phyloP scores from a whole-genome alignment of 92 coral and sea anemone species.

The Metridium senile region DNA sequence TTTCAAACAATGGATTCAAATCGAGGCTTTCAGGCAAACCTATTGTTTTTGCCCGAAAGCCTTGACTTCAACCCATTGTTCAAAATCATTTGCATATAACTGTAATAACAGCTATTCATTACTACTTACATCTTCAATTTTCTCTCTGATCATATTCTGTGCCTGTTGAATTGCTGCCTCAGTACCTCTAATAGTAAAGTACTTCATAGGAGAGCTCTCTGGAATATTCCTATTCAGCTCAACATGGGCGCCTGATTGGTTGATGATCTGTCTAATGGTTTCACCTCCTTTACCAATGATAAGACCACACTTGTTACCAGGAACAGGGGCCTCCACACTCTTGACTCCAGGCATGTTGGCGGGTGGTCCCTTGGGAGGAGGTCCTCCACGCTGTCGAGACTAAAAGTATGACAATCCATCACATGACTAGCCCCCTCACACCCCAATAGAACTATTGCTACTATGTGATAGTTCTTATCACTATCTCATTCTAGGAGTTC shows the following conservation, averaged over 20 bases:
- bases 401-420: conserved; percentile 18
- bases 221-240: conserved; percentile 90
- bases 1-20: no score
- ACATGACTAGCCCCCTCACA: not conserved
- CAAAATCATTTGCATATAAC: no score
- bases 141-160: conserved; percentile 85
- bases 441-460: no score
- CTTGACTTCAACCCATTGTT: no score
- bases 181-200: conserved; percentile 91
- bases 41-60: no score
- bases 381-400: conserved; percentile 96
- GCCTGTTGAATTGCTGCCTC: conserved; percentile 97
- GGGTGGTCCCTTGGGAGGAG: conserved; percentile 91
- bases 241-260: conserved; percentile 87
- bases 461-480: no score
- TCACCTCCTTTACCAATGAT: conserved; percentile 99
- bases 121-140: conserved; percentile 71
- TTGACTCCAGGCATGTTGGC: conserved; percentile 92
- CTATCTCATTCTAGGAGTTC: no score
- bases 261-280: conserved; percentile 90
- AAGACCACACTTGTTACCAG: conserved; percentile 96
- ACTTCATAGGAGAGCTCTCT: conserved; percentile 90
- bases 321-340: conserved; percentile 87
- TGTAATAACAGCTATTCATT: not conserved
- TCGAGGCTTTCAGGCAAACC: no score